Evolutionary conservation across 2,113 vertebrate genomes (phyloP).

Genomic region (Psittacus erithacus): DNA sequence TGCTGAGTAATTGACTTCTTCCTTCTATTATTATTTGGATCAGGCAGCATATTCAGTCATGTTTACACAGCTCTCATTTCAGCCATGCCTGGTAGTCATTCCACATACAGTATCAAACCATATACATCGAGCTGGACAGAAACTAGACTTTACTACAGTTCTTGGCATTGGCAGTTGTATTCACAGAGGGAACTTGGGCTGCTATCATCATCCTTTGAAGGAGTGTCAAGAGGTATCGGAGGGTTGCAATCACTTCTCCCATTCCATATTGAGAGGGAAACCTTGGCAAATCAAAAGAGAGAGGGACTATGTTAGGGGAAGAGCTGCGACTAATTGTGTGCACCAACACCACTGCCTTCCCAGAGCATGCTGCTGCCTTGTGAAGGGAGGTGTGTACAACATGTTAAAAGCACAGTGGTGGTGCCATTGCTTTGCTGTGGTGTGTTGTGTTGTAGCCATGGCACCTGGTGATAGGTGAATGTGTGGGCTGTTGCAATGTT

Average conservation of each 20-base stretch:
- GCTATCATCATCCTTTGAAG: not conserved
- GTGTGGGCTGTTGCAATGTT: not conserved
- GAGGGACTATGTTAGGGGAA: not conserved
- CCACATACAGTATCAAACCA: not conserved
- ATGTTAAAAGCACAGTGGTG: not conserved
- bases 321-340: not conserved
- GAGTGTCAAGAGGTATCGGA: not conserved
- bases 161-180: not conserved
- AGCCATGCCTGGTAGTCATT: not conserved
- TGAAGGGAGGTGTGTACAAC: not conserved
- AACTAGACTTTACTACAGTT: not conserved
- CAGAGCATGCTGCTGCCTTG: not conserved
- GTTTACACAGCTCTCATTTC: not conserved
- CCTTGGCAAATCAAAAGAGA: not conserved
- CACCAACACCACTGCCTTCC: not conserved
- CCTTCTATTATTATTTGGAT: not conserved
- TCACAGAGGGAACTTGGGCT: not conserved
- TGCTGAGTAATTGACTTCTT: conserved; percentile 79
- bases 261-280: not conserved
- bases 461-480: not conserved
- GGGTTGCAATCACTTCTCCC: not conserved
- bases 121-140: accelerated
- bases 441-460: not conserved
- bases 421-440: not conserved
- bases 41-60: not conserved